Percentiles rank a stretch among this genome's conserved stretches.
Evolutionary conservation across 2,888 invertebrate genomes (phyloP).

Genomic region (Lithophane socia): DNA sequence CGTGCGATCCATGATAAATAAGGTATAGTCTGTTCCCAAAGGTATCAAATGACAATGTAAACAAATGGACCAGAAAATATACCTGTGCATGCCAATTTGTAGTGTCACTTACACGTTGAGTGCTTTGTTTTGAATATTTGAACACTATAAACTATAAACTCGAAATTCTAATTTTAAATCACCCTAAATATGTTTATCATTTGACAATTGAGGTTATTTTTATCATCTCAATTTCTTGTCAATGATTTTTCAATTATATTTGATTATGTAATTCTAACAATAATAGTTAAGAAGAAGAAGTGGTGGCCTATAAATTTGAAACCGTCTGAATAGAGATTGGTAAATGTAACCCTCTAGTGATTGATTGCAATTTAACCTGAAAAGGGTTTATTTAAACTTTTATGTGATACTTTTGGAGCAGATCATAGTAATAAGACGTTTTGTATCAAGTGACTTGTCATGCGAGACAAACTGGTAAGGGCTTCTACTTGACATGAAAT

Average conservation of each 20-base stretch:
- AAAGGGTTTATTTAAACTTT: not conserved
- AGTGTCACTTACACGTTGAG: too few species aligned
- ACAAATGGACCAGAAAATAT: not conserved
- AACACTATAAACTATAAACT: not conserved
- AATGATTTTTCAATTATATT: not conserved
- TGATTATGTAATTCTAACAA: not conserved
- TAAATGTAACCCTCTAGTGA: too few species aligned
- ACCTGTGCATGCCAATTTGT: too few species aligned
- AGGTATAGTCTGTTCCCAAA: not conserved
- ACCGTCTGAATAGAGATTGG: not conserved
- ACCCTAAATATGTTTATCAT: not conserved
- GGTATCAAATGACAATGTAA: not conserved
- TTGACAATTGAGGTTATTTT: not conserved
- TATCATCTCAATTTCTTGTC: not conserved
- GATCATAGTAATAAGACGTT: not conserved
- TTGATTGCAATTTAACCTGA: too few species aligned
- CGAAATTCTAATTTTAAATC: not conserved
- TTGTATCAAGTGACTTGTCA: not conserved
- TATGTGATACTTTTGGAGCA: not conserved
- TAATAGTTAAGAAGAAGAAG: not conserved
- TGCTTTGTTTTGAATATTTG: not conserved
- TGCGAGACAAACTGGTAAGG: not conserved
- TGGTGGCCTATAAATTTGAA: too few species aligned
- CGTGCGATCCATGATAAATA: not conserved
- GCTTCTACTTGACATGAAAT: not conserved